Conservation (phyloP, 2,888 invertebrate species). For the Morinoia aosen region DNA sequence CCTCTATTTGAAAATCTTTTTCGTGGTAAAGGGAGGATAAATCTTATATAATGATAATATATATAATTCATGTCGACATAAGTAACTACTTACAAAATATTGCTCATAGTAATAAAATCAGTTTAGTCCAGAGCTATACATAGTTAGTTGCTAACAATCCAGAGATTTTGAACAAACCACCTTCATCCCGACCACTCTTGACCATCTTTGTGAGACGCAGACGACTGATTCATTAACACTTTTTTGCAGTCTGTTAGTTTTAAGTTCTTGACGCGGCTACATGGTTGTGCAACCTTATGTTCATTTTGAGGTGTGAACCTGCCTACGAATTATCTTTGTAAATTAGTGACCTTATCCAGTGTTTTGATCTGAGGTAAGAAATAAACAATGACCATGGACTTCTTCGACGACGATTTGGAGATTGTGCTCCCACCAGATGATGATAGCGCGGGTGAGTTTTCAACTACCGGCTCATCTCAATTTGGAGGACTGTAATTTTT, state of each 20-base stretch:
- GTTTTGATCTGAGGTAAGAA: not conserved
- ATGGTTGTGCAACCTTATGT: not conserved
- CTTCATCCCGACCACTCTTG: no score
- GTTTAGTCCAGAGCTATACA: no score
- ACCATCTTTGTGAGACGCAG: no score
- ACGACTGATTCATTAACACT: not conserved
- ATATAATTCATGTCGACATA: no score
- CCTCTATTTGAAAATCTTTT: no score
- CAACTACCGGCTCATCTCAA: not conserved
- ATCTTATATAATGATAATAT: no score
- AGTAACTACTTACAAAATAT: no score
- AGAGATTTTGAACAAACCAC: no score
- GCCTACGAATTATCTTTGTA: not conserved
- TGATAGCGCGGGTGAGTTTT: not conserved
- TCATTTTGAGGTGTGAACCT: not conserved
- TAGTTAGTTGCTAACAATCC: no score
- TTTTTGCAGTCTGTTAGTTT: not conserved
- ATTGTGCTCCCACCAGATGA: slow-evolving; percentile 49
- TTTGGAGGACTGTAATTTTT: no score
- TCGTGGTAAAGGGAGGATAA: no score
- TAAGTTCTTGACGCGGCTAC: slow-evolving; percentile 1
- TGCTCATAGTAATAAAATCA: no score
- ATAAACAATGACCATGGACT: slow-evolving; percentile 53
- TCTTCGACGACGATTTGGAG: slow-evolving; percentile 38
- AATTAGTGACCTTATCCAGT: slow-evolving; percentile 22